These are phyloP conservation scores for Balearica regulorum DNA, from an alignment of 2,797 vertebrate genomes.

Conservation along the genomic window DNA sequence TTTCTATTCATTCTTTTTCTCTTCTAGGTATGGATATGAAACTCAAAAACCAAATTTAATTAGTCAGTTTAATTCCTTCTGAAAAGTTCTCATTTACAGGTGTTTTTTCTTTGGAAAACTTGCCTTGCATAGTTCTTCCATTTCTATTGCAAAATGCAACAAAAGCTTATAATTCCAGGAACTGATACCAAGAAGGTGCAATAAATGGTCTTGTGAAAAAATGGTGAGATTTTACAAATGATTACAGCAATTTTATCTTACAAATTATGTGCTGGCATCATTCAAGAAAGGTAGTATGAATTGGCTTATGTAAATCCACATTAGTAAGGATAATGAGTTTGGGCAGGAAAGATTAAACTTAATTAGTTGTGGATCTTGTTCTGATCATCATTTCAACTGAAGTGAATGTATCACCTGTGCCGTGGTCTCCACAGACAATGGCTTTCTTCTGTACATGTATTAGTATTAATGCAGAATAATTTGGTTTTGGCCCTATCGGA, in stretches of 20 bases:
- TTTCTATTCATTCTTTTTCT: background rate
- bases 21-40: background rate
- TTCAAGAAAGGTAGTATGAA: background rate
- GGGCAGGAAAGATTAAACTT: background rate
- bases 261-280: background rate
- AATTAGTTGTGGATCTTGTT: conserved; percentile 16
- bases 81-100: background rate
- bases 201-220: background rate
- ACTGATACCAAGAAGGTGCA: background rate
- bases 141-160: background rate
- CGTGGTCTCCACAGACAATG: background rate
- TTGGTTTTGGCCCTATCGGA: background rate
- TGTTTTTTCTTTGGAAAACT: background rate
- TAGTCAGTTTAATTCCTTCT: background rate
- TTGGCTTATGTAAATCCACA: background rate
- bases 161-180: background rate
- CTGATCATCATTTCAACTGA: background rate
- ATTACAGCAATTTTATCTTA: background rate
- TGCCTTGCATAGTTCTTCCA: background rate
- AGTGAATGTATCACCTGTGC: background rate
- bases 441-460: background rate
- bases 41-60: background rate
- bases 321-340: background rate
- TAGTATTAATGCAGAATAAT: background rate
- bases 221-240: background rate